Evolutionary conservation across 2,797 vertebrate species (phyloP), one percentile per base, ranked within the genome.

Genomic region (Peromyscus aztecus): DNA sequence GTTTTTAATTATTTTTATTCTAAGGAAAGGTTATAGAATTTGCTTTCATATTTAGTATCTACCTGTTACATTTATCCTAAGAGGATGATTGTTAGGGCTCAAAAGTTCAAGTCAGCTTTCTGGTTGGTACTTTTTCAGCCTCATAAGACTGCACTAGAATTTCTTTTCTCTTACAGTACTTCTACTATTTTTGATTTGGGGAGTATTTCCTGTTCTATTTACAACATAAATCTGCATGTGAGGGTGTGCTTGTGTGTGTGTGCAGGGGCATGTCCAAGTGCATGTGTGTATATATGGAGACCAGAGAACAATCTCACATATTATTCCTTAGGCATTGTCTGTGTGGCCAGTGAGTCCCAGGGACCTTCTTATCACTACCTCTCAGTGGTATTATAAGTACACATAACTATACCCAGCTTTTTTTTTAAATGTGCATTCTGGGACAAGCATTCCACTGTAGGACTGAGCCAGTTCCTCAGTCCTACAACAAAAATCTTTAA

Each of bases 161-260:
- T 88, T 34, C 14, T 43, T 63, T 95, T 83, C 69, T 90, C 37
- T 23, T 46, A 67, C 80, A 49, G 31, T 55, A 67, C 59, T 40
- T 71, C 1, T 55, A 85, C 76, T 76, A 27, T 80, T 80, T 75
- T 94, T 46, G 10, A 82, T 89, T 94, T 63, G 24, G 2, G 24
- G n/a, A 75, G 7, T 77, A 49, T 37, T 92, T 92, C 27, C 43
- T 90, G 94, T 91, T 69, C 59, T 76, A 76, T 69, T 81, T 91
- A 67, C 13, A 75, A 24, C 0, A 6, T 37, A 94, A 83, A 7
- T 84, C 31, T 65, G 61, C 5, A 23, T 65, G 29, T 34, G 19
- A n/a, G 21, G 19, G 23, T 17, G 46, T 69, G 65, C 11, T 3
- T 86, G 34, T 67, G 29, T 24, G 10, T 86, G 59, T n/a, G 19